Evolutionary conservation across 2,888 invertebrate genomes (phyloP).

Genomic region (Drosophila koepferae): DNA sequence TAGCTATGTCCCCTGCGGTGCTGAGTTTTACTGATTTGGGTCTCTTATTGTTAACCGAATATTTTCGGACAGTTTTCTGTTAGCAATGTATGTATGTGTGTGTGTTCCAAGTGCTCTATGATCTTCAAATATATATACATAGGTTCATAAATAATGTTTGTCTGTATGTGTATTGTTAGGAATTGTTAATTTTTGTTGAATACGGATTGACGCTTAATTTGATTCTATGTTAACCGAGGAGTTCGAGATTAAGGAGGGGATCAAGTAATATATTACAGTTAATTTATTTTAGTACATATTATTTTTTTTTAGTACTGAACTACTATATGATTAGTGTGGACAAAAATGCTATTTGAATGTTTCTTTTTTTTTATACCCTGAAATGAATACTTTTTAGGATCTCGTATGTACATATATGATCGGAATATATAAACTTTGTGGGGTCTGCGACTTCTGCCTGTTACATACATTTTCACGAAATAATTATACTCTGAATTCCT

Average conservation of each 20-base stretch:
- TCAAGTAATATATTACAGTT: neutral
- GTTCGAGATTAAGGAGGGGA: neutral
- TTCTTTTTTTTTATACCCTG: too few species aligned
- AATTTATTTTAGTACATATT: neutral
- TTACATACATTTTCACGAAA: too few species aligned
- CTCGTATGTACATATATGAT: too few species aligned
- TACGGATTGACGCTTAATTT: conserved; percentile 2
- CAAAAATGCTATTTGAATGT: neutral
- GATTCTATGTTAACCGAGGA: conserved; percentile 9
- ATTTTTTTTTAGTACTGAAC: neutral
- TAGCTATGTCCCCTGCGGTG: conserved; percentile 68
- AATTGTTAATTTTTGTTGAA: neutral
- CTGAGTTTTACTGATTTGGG: conserved; percentile 75
- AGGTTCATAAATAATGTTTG: neutral
- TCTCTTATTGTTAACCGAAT: conserved; percentile 50
- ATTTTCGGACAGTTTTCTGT: conserved; percentile 28
- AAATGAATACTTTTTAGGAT: too few species aligned
- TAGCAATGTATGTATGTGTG: conserved; percentile 11
- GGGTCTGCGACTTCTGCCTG: too few species aligned
- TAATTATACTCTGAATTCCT: too few species aligned
- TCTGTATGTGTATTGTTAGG: neutral
- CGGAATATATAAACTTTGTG: too few species aligned
- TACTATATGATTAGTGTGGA: neutral
- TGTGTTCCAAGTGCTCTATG: conserved; percentile 14
- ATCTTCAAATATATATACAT: conserved; percentile 10